Conservation (phyloP, 2,888 invertebrate species). For the Troglohyphantes excavatus region DNA sequence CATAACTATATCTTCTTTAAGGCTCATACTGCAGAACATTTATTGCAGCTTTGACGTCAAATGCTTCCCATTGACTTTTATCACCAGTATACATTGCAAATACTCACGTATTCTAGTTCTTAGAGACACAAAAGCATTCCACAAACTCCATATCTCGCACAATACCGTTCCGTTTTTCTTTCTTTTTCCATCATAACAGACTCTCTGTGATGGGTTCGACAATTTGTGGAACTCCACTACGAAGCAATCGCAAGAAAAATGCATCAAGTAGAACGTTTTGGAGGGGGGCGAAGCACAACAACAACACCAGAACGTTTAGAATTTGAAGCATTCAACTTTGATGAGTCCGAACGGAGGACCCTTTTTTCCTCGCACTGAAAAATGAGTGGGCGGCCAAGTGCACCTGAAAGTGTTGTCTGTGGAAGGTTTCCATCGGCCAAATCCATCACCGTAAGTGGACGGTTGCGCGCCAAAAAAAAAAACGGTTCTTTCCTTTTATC, state of each 20-base stretch:
- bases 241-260: conserved; percentile 40
- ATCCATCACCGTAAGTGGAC: conserved; percentile 32
- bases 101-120: conserved; percentile 5
- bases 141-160: too few relatives aligned
- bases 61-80: neutral
- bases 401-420: conserved; percentile 15
- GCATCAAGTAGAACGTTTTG: conserved; percentile 24
- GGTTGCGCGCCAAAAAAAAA: neutral
- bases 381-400: conserved; percentile 8
- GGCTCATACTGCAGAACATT: too few relatives aligned
- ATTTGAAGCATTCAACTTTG: conserved; percentile 31
- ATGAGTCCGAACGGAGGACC: conserved; percentile 16
- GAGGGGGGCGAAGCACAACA: conserved; percentile 10
- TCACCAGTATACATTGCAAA: neutral
- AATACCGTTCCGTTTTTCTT: conserved; percentile 19
- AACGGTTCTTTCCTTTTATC: neutral
- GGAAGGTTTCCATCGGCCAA: neutral
- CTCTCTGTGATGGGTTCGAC: conserved; percentile 17
- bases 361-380: neutral
- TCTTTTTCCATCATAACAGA: conserved; percentile 12
- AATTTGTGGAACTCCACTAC: conserved; percentile 12
- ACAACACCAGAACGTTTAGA: conserved; percentile 15
- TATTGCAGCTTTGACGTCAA: neutral
- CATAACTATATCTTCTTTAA: too few relatives aligned
- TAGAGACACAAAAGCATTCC: neutral